Percentiles rank a stretch among this genome's conserved stretches.
Conservation (phyloP, 2,113 vertebrate species). For the Parotia lawesii region DNA sequence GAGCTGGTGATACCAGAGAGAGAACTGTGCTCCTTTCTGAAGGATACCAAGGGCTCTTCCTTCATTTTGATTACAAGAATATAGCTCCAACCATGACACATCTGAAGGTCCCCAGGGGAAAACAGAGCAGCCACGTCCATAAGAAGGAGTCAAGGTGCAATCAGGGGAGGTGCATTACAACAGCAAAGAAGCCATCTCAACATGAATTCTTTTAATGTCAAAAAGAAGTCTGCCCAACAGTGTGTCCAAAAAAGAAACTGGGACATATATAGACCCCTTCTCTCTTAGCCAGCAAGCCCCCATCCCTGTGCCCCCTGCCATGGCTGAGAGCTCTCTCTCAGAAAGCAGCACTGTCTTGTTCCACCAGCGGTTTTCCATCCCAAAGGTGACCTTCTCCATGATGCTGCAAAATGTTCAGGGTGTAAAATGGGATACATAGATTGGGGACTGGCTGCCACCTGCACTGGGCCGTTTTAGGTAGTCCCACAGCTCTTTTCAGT, state of each 20-base stretch:
- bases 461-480: not conserved
- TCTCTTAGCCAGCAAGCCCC: not conserved
- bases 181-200: not conserved
- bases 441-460: not conserved
- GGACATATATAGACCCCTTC: accelerated
- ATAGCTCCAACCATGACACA: accelerated
- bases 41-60: not conserved
- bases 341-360: not conserved
- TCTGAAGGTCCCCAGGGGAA: not conserved
- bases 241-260: not conserved
- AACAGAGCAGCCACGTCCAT: not conserved
- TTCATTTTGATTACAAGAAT: not conserved
- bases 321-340: not conserved
- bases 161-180: accelerated
- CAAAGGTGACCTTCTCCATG: not conserved
- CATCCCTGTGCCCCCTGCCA: not conserved
- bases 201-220: not conserved
- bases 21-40: not conserved
- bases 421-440: not conserved
- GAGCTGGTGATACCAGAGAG: not conserved
- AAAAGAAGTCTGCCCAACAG: not conserved
- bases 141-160: not conserved
- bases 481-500: not conserved
- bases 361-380: not conserved
- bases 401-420: not conserved